Evolutionary conservation across 2,113 vertebrate genomes (phyloP).

Genomic region (Coptodon bakossiorum): DNA sequence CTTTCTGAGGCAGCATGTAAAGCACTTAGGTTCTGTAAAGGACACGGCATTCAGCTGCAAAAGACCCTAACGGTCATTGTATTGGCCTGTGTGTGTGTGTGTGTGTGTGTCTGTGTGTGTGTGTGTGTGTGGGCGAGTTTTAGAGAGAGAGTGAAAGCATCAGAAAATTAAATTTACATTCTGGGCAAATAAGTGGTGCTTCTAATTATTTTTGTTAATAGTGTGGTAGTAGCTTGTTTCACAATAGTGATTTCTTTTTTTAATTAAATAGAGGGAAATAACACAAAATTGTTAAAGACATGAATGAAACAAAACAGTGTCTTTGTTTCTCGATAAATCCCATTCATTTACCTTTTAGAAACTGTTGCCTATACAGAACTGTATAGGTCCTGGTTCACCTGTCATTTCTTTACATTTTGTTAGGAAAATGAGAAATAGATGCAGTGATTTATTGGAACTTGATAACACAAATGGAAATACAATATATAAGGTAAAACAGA

Average conservation of each 20-base stretch:
- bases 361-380: not conserved
- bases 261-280: not conserved
- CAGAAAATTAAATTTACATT: not conserved
- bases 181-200: not conserved
- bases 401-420: not conserved
- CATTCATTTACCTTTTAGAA: not conserved
- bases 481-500: not conserved
- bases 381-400: not conserved
- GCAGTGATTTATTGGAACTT: not conserved
- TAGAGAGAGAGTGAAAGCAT: not conserved
- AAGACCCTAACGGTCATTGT: constrained; percentile 13
- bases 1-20: constrained; percentile 26
- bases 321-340: not conserved
- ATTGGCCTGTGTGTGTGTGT: not conserved
- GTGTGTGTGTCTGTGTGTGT: not conserved
- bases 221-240: not conserved
- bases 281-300: not conserved
- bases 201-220: not conserved
- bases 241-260: not conserved
- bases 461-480: not conserved
- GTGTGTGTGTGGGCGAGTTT: not conserved
- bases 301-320: not conserved
- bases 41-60: constrained; percentile 24
- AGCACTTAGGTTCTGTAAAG: constrained; percentile 35
- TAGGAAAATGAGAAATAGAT: not conserved